These are phyloP conservation scores for Acromyrmex echinatior DNA, from an alignment of 1,140 invertebrate species.

Conservation along the genomic window DNA sequence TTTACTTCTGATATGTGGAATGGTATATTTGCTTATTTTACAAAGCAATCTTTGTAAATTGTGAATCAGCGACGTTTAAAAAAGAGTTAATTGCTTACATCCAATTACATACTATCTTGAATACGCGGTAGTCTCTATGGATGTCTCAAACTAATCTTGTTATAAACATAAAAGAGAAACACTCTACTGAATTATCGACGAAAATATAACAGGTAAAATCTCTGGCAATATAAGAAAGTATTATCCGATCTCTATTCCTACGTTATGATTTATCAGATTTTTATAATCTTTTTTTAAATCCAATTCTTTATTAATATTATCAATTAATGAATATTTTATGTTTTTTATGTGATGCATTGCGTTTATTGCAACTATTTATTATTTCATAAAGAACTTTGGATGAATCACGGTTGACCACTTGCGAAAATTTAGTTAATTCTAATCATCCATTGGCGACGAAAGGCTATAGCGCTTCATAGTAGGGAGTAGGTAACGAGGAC, in stretches of 20 bases:
- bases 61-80: slow-evolving; percentile 26
- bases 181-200: slow-evolving; percentile 26
- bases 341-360: not conserved
- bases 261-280: not conserved
- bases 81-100: slow-evolving; percentile 42
- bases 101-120: slow-evolving; percentile 26
- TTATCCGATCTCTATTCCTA: not conserved
- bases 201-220: not conserved
- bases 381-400: slow-evolving; percentile 14
- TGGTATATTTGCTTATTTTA: not conserved
- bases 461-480: slow-evolving; percentile 53
- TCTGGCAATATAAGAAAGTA: slow-evolving; percentile 7
- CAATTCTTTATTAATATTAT: not conserved
- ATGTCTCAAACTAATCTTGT: slow-evolving; percentile 21
- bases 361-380: not conserved
- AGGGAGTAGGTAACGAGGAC: slow-evolving; percentile 53
- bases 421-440: slow-evolving; percentile 65
- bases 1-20: not conserved
- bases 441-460: slow-evolving; percentile 63
- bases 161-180: slow-evolving; percentile 42
- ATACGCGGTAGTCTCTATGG: slow-evolving; percentile 28
- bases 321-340: not conserved
- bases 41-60: slow-evolving; percentile 32
- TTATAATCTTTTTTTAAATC: not conserved
- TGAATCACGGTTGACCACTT: slow-evolving; percentile 54